A percentile compares a stretch with the other conserved stretches of the same genome.
Evolutionary conservation across 2,113 vertebrate species (phyloP).

Genomic region (Melospiza georgiana): DNA sequence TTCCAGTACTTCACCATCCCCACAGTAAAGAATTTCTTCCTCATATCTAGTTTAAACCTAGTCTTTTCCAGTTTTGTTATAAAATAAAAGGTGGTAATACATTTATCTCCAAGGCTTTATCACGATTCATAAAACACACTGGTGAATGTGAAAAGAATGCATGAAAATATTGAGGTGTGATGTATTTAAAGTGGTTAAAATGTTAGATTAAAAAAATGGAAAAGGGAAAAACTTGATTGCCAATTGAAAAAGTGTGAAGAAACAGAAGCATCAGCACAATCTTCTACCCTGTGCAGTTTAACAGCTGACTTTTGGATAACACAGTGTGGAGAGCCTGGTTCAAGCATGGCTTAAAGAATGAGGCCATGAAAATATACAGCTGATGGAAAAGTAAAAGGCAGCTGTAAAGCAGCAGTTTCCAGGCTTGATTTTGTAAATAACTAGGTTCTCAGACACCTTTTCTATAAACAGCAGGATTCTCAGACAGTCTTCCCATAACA

Average conservation of each 20-base stretch:
- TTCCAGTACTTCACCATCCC: background rate
- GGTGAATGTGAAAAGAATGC: background rate
- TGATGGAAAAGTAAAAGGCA: no score
- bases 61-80: background rate
- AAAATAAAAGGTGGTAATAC: background rate
- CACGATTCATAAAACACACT: background rate
- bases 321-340: background rate
- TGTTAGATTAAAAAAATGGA: background rate
- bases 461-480: no score
- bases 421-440: no score
- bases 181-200: background rate
- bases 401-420: no score
- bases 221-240: background rate
- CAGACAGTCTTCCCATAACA: no score
- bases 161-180: background rate
- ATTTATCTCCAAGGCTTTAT: background rate
- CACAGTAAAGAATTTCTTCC: background rate
- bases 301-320: background rate
- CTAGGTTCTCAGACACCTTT: no score
- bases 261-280: background rate
- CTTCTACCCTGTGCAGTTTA: background rate
- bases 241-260: background rate
- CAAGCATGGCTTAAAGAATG: no score
- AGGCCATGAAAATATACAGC: no score
- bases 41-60: background rate